Percentiles rank a stretch among this genome's conserved stretches.
phyloP scores from a whole-genome alignment of 2,888 invertebrate species.

The Diarsia dahlii region DNA sequence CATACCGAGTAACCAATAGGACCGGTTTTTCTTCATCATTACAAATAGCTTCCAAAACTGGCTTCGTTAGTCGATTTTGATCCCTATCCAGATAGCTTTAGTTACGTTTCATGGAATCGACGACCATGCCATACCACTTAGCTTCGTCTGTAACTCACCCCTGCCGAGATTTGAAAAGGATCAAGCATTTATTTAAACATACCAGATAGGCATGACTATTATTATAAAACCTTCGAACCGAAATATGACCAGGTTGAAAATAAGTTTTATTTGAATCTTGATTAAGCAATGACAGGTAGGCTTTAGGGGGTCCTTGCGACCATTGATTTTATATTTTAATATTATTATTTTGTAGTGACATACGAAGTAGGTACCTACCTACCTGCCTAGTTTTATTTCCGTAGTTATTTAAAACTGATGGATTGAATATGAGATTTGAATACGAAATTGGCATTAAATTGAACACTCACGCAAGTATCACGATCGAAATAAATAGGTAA shows the following conservation, averaged over 20 bases:
- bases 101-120: constrained; percentile 65
- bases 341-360: neutral
- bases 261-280: constrained; percentile 27
- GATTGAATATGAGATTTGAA: constrained; percentile 4
- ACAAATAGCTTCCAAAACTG: constrained; percentile 72
- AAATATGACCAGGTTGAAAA: constrained; percentile 34
- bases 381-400: neutral
- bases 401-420: neutral
- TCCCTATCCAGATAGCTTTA: constrained; percentile 72
- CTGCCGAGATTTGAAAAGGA: constrained; percentile 85
- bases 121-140: constrained; percentile 69
- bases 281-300: constrained; percentile 21
- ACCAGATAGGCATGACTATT: constrained; percentile 54
- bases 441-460: constrained; percentile 2
- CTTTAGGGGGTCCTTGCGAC: constrained; percentile 3
- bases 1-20: constrained; percentile 80
- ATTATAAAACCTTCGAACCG: constrained; percentile 44
- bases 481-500: neutral
- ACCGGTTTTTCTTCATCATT: constrained; percentile 81
- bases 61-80: constrained; percentile 75
- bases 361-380: neutral
- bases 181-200: constrained; percentile 70
- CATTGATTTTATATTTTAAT: neutral
- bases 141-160: constrained; percentile 81
- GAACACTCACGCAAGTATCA: neutral